Percentiles rank a stretch among this genome's conserved stretches.
phyloP scores from a whole-genome alignment of 2,888 invertebrate genomes.

The Blera fallax region DNA sequence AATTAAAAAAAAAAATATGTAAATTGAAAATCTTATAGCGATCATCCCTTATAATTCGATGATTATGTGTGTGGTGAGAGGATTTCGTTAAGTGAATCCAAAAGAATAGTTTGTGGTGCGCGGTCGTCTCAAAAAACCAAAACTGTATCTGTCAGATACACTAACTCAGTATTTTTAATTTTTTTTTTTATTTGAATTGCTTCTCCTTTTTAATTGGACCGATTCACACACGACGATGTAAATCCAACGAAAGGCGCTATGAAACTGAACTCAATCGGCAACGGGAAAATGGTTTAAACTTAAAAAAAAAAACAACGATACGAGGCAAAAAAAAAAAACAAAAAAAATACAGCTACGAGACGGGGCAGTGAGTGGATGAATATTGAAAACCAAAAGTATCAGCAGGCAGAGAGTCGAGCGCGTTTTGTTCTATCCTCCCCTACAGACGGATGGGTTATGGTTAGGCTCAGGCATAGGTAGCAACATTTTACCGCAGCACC shows the following conservation, averaged over 20 bases:
- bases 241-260: conserved; percentile 79
- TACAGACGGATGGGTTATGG: conserved; percentile 63
- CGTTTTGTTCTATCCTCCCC: conserved; percentile 61
- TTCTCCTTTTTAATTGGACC: neutral
- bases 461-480: conserved; percentile 34
- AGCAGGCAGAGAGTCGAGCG: conserved; percentile 35
- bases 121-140: conserved; percentile 36
- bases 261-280: conserved; percentile 76
- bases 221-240: conserved; percentile 75
- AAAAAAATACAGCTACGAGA: neutral
- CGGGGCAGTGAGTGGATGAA: conserved; percentile 17
- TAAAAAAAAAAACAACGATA: conserved; percentile 49
- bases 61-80: conserved; percentile 19
- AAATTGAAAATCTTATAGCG: conserved; percentile 39
- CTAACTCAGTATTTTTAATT: neutral
- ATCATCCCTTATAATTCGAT: conserved; percentile 26
- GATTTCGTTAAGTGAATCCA: too few relatives aligned
- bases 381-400: conserved; percentile 47
- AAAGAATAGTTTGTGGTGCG: conserved; percentile 51
- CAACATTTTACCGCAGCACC: conserved; percentile 55
- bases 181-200: conserved; percentile 12
- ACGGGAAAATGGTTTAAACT: conserved; percentile 70
- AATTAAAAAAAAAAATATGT: conserved; percentile 27
- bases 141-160: conserved; percentile 25
- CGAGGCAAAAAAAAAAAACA: conserved; percentile 33